Percentiles rank a stretch among this genome's conserved stretches.
Evolutionary conservation across 2,888 invertebrate species (phyloP).

Genomic region (Hyposoter didymator): DNA sequence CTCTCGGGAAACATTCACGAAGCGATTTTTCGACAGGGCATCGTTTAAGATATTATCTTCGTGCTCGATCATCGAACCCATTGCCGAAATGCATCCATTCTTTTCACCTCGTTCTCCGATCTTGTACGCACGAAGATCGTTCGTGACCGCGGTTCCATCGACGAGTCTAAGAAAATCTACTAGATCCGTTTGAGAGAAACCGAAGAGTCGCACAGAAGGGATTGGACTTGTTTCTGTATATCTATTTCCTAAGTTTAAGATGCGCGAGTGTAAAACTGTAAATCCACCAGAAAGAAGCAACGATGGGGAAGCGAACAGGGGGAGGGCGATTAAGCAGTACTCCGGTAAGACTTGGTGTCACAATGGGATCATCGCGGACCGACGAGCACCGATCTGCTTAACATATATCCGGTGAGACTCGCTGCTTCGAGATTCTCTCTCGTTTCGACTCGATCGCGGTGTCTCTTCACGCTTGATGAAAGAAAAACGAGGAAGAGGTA

Average conservation of each 20-base stretch:
- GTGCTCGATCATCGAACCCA: background rate
- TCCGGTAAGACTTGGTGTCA: conserved; percentile 60
- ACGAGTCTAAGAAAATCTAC: background rate
- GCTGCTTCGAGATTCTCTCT: conserved; percentile 38
- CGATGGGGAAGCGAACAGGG: background rate
- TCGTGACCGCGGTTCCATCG: background rate
- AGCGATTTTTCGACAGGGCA: conserved; percentile 2
- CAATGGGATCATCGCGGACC: conserved; percentile 78
- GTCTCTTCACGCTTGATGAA: conserved; percentile 63
- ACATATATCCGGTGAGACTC: conserved; percentile 66
- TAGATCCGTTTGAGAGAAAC: background rate
- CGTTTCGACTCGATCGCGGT: conserved; percentile 63
- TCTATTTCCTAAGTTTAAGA: conserved; percentile 26
- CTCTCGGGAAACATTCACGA: conserved; percentile 71
- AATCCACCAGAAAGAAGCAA: conserved; percentile 19
- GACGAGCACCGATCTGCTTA: conserved; percentile 79
- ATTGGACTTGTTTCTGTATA: conserved; percentile 39
- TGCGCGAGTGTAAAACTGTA: conserved; percentile 38
- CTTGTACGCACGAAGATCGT: background rate
- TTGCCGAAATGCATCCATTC: conserved; percentile 43
- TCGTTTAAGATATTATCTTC: conserved; percentile 32
- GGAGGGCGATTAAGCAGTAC: conserved; percentile 44
- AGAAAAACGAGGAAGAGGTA: conserved; percentile 71
- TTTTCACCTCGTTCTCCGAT: background rate
- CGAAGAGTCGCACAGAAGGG: conserved; percentile 17